Base-by-base conservation (phyloP, 1,140 invertebrate species). In the Drosophila cardini region DNA sequence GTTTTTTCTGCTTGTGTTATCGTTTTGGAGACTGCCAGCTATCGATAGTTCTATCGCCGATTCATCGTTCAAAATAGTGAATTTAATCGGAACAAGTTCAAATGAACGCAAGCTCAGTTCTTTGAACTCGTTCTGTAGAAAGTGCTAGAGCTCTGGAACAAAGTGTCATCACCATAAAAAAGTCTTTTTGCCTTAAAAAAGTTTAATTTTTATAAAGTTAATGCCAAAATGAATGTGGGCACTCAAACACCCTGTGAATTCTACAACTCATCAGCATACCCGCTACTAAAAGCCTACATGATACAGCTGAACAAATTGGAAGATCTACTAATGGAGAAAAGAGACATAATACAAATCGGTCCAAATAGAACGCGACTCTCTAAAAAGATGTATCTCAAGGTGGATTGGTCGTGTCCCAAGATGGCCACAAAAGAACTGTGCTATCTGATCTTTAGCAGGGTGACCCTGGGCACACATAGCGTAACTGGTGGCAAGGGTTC, bases 221-320 rank as follows among this genome's bases (percentile, higher is more conserved):
- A 8, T 3, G 1, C 10, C 2, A 36, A 16, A 52, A 62, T 70
- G 57, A n/a, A 70, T 43, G 38, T 34, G 5, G 0, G 9, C 2
- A 62, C 67, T 2, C 67, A 70, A 18, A 70, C 57, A 8, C 67
- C 67, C 0, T 21, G 30, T 9, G 1, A 7, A 1, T 16, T 70
- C 5, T 70, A 53, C 11, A 13, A n/a, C 8, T 1, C 1, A 1
- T 38, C 52, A 36, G 0, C 11, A 0, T 26, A 70, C 53, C 1
- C 5, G n/a, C 9, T 26, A 1, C 30, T 70, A 4, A 21, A 26
- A 3, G 2, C 3, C 3, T 45, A 45, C 0, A 43, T 0, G 0
- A 4, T 6, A 6, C 1, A 52, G 13, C 4, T 70, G 36, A 15
- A 69, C 1, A 34, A 15, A 9, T 21, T 69, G 9, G 67, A 70